Base-by-base conservation (phyloP, 2,113 vertebrate species). In the Cacatua alba region DNA sequence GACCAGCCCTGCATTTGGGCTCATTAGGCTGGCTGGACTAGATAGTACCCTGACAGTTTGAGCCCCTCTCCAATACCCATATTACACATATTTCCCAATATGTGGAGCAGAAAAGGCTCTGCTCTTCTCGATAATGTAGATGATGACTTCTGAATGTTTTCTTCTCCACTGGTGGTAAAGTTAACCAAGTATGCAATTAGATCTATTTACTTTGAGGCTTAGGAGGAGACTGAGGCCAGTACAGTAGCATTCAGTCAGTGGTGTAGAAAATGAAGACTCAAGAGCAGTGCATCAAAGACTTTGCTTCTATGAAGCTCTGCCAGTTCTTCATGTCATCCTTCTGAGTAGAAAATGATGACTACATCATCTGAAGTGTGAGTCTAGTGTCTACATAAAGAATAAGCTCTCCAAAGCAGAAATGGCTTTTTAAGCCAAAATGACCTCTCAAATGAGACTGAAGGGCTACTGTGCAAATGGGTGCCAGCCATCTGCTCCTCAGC, bases 401-500 rank as follows among this genome's bases (percentile, higher is more conserved):
- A 65, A 93, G 24, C 37, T 91, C 63, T 82, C 68, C 53, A 69
- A 86, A 67, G 53, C 70, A 89, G 78, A 91, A 94, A 84, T 21
- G 77, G 24, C 18, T 85, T 82, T 37, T 72, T 52, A 57, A 91
- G 63, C 84, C 84, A 93, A 77, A 67, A 24, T 67, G 70, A 88
- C 84, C 71, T 93, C 75, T 85, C 59, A 65, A 72, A 85, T 0
- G 4, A 85, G 67, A 51, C 28, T 79, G 39, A 25, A 57, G 41
- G 44, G 63, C 82, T 94, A 88, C 90, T 93, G 93, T 91, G 67
- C 21, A 91, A 87, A 37, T 80, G 87, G 53, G 46, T 97, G 87
- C 92, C 82, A 94, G 67, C 62, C 82, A 80, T 74, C 91, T 96
- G 86, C 78, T 97, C 39, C 52, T 92, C 85, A 70, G 68, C 79